phyloP scores from a whole-genome alignment of 2,113 vertebrate genomes.

The Psittacara wagleri region DNA sequence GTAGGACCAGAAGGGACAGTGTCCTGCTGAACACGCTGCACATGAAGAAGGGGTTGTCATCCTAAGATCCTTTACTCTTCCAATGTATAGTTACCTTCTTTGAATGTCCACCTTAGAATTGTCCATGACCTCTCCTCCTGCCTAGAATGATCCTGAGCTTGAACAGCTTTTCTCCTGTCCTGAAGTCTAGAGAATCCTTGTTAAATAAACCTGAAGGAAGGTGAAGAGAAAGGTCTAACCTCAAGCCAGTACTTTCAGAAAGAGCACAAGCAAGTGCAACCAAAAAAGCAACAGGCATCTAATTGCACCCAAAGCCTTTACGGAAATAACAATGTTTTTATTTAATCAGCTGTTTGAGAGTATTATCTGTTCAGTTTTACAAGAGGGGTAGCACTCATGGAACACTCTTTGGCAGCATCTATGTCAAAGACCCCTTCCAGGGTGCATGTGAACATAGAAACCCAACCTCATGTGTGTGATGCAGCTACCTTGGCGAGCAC shows the following conservation, averaged over 20 bases:
- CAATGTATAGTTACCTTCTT: background rate
- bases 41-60: background rate
- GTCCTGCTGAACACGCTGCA: background rate
- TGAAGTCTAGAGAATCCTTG: background rate
- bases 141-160: background rate
- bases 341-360: background rate
- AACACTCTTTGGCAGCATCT: background rate
- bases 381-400: background rate
- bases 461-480: background rate
- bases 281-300: background rate
- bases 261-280: background rate
- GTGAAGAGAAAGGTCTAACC: background rate
- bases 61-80: background rate
- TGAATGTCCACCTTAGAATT: background rate
- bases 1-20: background rate
- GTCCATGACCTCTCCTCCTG: background rate
- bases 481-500: background rate
- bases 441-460: background rate
- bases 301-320: background rate
- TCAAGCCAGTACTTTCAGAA: background rate
- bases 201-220: background rate
- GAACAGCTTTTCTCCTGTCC: background rate
- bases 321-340: background rate
- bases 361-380: background rate
- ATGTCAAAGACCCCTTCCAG: background rate